A percentile compares a stretch with the other conserved stretches of the same genome.
phyloP scores from a whole-genome alignment of 2,888 invertebrate species.

The Sicus ferrugineus region DNA sequence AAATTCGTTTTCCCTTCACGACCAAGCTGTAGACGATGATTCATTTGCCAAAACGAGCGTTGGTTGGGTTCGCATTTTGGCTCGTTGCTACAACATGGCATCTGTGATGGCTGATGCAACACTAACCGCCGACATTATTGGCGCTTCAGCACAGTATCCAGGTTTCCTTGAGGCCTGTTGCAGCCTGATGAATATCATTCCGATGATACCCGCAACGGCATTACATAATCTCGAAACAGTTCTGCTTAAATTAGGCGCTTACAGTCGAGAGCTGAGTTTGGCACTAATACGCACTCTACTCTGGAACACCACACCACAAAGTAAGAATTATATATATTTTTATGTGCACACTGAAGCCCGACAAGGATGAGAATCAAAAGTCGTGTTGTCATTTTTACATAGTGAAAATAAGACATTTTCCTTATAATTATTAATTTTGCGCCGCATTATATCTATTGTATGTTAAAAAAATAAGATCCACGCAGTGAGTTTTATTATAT shows the following conservation, averaged over 20 bases:
- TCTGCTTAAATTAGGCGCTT: conserved; percentile 74
- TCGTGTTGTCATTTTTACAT: too few relatives aligned
- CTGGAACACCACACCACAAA: conserved; percentile 67
- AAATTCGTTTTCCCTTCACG: conserved; percentile 37
- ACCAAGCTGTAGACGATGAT: conserved; percentile 57
- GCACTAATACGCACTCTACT: conserved; percentile 69
- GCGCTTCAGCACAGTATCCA: conserved; percentile 70
- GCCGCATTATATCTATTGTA: neutral
- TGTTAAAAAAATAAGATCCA: neutral
- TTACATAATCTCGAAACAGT: conserved; percentile 74
- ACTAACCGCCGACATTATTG: conserved; percentile 65
- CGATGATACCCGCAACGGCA: conserved; percentile 66
- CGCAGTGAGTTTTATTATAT: conserved; percentile 16
- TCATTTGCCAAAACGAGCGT: conserved; percentile 70
- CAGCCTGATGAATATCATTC: conserved; percentile 76
- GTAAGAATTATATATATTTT: conserved; percentile 44
- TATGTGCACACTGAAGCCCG: neutral
- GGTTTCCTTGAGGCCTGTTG: conserved; percentile 76
- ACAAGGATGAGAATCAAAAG: too few relatives aligned
- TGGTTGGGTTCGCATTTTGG: conserved; percentile 84
- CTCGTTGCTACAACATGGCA: conserved; percentile 75
- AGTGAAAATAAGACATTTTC: too few relatives aligned
- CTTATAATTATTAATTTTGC: neutral
- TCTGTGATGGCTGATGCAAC: conserved; percentile 56
- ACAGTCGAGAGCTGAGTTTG: conserved; percentile 70